Evolutionary conservation across 2,888 invertebrate species (phyloP), one percentile per base, ranked within the genome.

Genomic region (Alentia gelatinosa): DNA sequence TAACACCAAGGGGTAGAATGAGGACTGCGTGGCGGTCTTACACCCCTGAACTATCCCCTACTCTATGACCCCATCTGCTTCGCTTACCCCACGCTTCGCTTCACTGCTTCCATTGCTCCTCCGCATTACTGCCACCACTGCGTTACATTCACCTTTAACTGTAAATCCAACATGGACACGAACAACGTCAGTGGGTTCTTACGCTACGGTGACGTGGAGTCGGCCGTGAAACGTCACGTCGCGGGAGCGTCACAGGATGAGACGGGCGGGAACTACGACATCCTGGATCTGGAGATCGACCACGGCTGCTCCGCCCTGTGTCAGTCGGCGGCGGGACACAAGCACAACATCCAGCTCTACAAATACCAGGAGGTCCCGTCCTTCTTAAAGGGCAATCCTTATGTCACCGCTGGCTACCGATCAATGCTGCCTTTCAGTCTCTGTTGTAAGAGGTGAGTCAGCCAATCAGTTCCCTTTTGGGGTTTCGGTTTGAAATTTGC

Each of bases 301-400:
- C 92, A 93, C 19, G 50, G 86, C 26, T 86, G 86, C 35, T 19
- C 12, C 91, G 93, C 93, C 3, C 93, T 94, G 50, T 91, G 90
- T 37, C 92, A 94, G 15, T 93, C 94, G 30, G 93, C 93, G 30
- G 3, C 0, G 7, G 40, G 40, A 92, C 93, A 12, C 33, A 30
- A 7, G 23, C 50, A 84, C 23, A 75, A 94, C 50, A 94, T 95
- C 84, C 93, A 93, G 23, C 92, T 95, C 56, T 94, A 93, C 91
- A 94, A 93, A 63, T 95, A 95, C 92, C 92, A 96, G 90, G 97
- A 98, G 94, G 98, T 98, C 86, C 98, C 98, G 4, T 97, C 97
- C 91, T 98, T 98, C 96, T 97, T 98, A 91, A 97, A 98, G 96
- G 98, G 98, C 94, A 99, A 99, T 96, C 98, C 98, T 3, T 98